A percentile compares a stretch with the other conserved stretches of the same genome.
Evolutionary conservation across 2,797 vertebrate genomes (phyloP).

Genomic region (Serranus cabrilla): DNA sequence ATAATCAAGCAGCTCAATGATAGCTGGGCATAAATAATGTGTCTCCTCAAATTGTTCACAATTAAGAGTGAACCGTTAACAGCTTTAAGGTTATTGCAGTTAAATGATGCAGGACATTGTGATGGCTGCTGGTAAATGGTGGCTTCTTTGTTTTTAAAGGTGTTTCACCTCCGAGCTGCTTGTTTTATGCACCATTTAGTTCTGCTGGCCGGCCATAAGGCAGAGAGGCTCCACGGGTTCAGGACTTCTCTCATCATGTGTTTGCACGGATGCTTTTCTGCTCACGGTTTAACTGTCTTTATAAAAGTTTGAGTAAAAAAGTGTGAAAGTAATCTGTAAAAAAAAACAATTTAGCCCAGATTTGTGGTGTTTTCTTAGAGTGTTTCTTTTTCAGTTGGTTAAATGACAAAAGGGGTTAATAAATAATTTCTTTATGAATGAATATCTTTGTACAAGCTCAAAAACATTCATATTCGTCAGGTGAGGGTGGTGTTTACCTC

Average conservation of each 20-base stretch:
- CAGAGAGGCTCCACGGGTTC: background rate
- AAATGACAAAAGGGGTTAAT: background rate
- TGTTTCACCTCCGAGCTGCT: constrained; percentile 7
- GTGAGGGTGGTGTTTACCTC: no score
- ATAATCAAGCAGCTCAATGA: background rate
- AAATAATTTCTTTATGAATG: no score
- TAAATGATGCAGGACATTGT: constrained; percentile 28
- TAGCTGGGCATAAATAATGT: background rate
- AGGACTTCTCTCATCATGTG: background rate
- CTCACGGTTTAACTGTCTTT: background rate
- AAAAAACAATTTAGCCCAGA: background rate
- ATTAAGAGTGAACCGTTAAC: constrained; percentile 16
- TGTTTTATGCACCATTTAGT: constrained; percentile 21
- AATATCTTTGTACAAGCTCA: no score
- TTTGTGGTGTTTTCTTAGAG: background rate
- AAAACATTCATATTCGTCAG: no score
- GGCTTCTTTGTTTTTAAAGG: background rate
- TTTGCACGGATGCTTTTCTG: background rate
- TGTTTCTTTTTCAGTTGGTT: no score
- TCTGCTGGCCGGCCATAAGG: background rate
- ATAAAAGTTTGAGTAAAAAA: no score
- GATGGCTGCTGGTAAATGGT: constrained; percentile 11
- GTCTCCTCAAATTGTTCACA: constrained; percentile 2
- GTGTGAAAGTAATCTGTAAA: background rate
- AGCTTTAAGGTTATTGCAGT: constrained; percentile 11